phyloP scores from a whole-genome alignment of 2,888 invertebrate genomes.

The Eilema griseolum region DNA sequence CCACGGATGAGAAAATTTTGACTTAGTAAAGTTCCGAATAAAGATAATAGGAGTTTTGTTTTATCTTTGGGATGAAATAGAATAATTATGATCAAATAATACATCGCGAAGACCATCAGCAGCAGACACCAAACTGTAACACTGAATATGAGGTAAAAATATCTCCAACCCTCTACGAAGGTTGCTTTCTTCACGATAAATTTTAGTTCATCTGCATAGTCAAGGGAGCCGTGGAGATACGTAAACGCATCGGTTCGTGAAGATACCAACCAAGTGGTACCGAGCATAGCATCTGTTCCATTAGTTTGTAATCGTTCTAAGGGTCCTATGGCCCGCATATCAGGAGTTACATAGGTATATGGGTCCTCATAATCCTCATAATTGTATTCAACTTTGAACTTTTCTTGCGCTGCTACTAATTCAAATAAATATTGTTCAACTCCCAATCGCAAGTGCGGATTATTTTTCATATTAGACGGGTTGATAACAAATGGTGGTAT shows the following conservation, averaged over 20 bases:
- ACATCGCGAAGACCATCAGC: conserved; percentile 11
- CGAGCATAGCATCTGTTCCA: conserved; percentile 31
- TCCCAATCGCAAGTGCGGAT: conserved; percentile 18
- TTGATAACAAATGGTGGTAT: conserved; percentile 63
- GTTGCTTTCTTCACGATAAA: conserved; percentile 32
- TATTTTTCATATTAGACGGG: conserved; percentile 22
- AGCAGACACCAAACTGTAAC: conserved; percentile 31
- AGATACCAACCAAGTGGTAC: conserved; percentile 12
- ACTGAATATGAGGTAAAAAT: conserved; percentile 45
- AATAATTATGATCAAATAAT: conserved; percentile 14
- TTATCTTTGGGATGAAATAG: conserved; percentile 26
- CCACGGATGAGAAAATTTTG: conserved; percentile 17
- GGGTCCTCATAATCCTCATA: conserved; percentile 4
- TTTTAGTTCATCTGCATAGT: conserved; percentile 31
- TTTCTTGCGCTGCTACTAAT: conserved; percentile 27
- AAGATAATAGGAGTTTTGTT: conserved; percentile 12
- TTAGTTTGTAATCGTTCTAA: conserved; percentile 29
- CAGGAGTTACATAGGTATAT: conserved; percentile 17
- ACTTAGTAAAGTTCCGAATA: conserved; percentile 25
- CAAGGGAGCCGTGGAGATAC: conserved; percentile 25
- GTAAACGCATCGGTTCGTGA: conserved; percentile 25
- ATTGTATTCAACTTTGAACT: conserved; percentile 23
- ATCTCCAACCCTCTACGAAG: conserved; percentile 35
- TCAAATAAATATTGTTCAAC: conserved; percentile 32
- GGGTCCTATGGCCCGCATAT: conserved; percentile 27